These are phyloP conservation scores for Raja brachyura DNA, from an alignment of 2,113 vertebrate genomes.

Conservation along the genomic window DNA sequence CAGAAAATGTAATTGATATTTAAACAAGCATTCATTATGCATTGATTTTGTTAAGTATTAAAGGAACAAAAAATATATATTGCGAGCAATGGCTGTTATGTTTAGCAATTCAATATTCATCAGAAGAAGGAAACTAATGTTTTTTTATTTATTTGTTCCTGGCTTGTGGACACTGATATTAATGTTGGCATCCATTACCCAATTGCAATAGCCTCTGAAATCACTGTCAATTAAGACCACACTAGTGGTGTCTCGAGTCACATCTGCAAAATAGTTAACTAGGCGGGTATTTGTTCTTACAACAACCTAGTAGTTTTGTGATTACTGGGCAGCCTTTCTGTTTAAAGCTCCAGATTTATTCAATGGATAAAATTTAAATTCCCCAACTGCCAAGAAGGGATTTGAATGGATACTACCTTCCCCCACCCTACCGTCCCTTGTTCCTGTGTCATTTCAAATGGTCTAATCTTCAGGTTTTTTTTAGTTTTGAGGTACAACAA, in stretches of 20 bases:
- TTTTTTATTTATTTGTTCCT: neutral
- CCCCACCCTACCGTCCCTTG: neutral
- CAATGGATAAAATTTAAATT: too few species aligned
- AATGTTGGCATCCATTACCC: neutral
- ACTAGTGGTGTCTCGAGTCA: too few species aligned
- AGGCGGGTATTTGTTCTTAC: too few species aligned
- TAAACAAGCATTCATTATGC: neutral
- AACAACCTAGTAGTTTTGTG: too few species aligned
- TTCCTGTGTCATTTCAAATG: neutral
- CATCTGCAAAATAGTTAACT: too few species aligned
- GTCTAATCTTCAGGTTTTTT: neutral
- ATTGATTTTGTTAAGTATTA: neutral
- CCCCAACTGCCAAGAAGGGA: too few species aligned
- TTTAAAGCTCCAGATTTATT: too few species aligned
- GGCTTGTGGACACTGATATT: neutral
- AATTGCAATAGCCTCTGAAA: too few species aligned
- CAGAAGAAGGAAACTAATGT: too few species aligned
- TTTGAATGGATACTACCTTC: too few species aligned
- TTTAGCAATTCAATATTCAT: neutral
- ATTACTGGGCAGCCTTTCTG: too few species aligned
- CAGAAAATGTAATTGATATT: neutral
- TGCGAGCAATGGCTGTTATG: neutral
- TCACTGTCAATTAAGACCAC: too few species aligned
- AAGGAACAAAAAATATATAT: neutral
- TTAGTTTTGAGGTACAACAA: neutral